These are phyloP conservation scores for Hypena proboscidalis DNA, from an alignment of 2,888 invertebrate species.

Conservation along the genomic window DNA sequence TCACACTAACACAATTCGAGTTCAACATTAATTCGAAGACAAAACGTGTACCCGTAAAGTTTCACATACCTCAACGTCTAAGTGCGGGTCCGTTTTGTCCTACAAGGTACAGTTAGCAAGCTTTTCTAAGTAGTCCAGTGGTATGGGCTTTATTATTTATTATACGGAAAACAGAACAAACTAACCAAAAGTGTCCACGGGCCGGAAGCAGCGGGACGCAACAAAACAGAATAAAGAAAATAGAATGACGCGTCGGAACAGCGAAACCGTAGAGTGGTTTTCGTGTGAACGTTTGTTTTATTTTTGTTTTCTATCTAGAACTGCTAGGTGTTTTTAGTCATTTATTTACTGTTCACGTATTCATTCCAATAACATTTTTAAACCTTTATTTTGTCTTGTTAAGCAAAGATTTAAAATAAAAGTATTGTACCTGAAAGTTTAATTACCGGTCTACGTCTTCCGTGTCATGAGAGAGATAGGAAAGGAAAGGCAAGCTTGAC, in stretches of 20 bases:
- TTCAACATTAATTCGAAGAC: slow-evolving; percentile 8
- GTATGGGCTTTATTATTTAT: slow-evolving; percentile 80
- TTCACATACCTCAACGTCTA: slow-evolving; percentile 40
- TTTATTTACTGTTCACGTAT: no score
- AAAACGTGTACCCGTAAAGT: slow-evolving; percentile 28
- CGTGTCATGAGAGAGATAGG: slow-evolving; percentile 49
- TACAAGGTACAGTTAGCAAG: slow-evolving; percentile 39
- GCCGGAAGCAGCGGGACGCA: slow-evolving; percentile 79
- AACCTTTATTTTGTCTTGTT: no score
- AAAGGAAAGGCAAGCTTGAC: slow-evolving; percentile 70
- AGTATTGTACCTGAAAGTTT: no score
- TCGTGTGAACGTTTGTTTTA: slow-evolving; percentile 22
- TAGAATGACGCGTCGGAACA: slow-evolving; percentile 73
- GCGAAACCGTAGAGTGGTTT: slow-evolving; percentile 53
- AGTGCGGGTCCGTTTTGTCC: slow-evolving; percentile 29
- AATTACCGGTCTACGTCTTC: slow-evolving; percentile 21
- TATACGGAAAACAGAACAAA: slow-evolving; percentile 81
- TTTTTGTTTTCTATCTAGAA: slow-evolving; percentile 1
- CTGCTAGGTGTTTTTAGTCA: slow-evolving; percentile 2
- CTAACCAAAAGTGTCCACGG: slow-evolving; percentile 84
- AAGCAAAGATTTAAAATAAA: no score
- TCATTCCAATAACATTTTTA: no score
- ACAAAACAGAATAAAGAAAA: slow-evolving; percentile 75
- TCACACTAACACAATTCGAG: neutral
- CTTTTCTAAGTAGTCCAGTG: slow-evolving; percentile 42